Percentiles rank a stretch among this genome's conserved stretches.
phyloP scores from a whole-genome alignment of 2,888 invertebrate species.

The Hanleya hanleyi region DNA sequence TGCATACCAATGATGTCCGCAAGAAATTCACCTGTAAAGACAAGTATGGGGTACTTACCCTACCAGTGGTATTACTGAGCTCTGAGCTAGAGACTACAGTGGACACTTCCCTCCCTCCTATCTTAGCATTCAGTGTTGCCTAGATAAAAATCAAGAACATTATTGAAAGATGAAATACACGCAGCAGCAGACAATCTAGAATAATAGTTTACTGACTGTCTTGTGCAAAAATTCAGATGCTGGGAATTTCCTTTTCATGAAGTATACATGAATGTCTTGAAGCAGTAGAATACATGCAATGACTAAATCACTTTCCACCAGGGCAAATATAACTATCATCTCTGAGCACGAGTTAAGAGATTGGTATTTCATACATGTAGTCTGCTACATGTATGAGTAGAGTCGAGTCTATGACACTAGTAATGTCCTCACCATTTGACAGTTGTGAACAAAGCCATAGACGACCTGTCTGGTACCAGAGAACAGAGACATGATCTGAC shows the following conservation, averaged over 20 bases:
- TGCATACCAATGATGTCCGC: too few species aligned
- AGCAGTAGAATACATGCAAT: background rate
- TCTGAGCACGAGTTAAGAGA: background rate
- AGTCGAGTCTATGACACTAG: too few species aligned
- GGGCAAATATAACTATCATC: constrained; percentile 4
- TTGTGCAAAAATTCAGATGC: too few species aligned
- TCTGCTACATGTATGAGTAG: too few species aligned
- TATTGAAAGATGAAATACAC: background rate
- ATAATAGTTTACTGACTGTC: too few species aligned
- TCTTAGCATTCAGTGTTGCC: constrained; percentile 68
- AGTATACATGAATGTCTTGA: too few species aligned
- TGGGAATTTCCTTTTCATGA: too few species aligned
- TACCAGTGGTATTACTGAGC: constrained; percentile 67
- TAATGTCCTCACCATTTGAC: constrained; percentile 59
- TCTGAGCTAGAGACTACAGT: constrained; percentile 70
- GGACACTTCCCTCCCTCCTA: constrained; percentile 67
- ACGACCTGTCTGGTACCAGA: constrained; percentile 70
- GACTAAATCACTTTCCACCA: too few species aligned
- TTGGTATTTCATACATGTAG: background rate
- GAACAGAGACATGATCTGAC: constrained; percentile 68
- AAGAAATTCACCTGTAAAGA: too few species aligned
- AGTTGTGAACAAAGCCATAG: constrained; percentile 70
- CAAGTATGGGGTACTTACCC: constrained; percentile 56
- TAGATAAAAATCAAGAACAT: constrained; percentile 27
- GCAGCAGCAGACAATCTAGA: too few species aligned